phyloP scores from a whole-genome alignment of 2,888 invertebrate genomes.

The Diplazon laetatorius region DNA sequence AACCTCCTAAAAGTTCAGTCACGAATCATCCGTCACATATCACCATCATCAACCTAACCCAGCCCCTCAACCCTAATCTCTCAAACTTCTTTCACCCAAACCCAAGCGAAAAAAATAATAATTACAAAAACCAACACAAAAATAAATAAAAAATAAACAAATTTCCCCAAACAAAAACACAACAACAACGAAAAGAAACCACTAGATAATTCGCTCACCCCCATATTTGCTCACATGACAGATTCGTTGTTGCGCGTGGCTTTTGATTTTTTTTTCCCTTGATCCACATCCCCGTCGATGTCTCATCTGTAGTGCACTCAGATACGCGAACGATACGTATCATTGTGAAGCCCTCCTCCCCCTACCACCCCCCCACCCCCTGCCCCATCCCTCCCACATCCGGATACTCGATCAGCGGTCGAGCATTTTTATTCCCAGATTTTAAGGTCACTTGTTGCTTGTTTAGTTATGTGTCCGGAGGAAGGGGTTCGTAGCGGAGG shows the following conservation, averaged over 20 bases:
- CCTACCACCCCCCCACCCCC: slow-evolving; percentile 28
- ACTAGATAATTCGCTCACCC: background rate
- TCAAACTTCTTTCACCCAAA: too few relatives aligned
- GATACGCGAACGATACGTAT: background rate
- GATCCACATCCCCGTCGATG: background rate
- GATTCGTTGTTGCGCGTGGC: background rate
- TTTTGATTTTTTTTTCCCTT: too few relatives aligned
- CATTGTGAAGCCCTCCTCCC: slow-evolving; percentile 43
- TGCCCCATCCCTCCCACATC: too few relatives aligned
- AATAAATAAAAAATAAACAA: too few relatives aligned
- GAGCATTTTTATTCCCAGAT: slow-evolving; percentile 80
- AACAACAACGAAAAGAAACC: background rate
- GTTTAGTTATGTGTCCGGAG: slow-evolving; percentile 81
- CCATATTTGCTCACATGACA: background rate
- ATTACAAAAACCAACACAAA: too few relatives aligned
- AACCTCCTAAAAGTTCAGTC: too few relatives aligned
- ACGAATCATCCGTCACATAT: too few relatives aligned
- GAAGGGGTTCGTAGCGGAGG: slow-evolving; percentile 37
- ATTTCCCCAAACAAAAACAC: background rate
- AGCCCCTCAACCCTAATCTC: too few relatives aligned
- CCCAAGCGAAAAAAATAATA: too few relatives aligned
- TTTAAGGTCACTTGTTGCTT: slow-evolving; percentile 82
- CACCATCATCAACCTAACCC: too few relatives aligned
- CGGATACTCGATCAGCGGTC: slow-evolving; percentile 78
- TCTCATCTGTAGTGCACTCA: background rate